A percentile compares a stretch with the other conserved stretches of the same genome.
Conservation (phyloP, 2,797 vertebrate genomes). For the Cichlasoma orientale region DNA sequence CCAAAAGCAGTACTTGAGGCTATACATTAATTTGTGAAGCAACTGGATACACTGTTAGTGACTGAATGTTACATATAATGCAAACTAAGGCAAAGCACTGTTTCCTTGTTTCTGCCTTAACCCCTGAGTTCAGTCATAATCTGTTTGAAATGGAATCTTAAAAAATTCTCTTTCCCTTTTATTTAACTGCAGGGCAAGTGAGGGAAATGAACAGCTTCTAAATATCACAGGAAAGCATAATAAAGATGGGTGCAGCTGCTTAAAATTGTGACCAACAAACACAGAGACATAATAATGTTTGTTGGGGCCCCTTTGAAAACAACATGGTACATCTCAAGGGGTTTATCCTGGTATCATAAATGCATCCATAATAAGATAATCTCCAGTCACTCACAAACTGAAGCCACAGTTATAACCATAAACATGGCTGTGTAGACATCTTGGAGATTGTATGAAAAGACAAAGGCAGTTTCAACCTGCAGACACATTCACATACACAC, state of each 20-base stretch:
- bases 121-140: neutral
- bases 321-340: neutral
- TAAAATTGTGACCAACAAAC: neutral
- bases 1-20: neutral
- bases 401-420: slow-evolving; percentile 30
- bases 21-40: neutral
- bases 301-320: neutral
- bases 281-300: neutral
- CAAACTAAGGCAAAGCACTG: neutral
- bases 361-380: neutral
- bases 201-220: neutral
- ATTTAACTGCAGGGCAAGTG: neutral
- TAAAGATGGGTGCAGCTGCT: neutral
- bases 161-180: neutral
- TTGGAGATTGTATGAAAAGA: slow-evolving; percentile 69
- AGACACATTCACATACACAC: slow-evolving; percentile 18
- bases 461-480: slow-evolving; percentile 49
- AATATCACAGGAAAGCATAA: neutral
- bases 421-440: slow-evolving; percentile 51
- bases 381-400: neutral
- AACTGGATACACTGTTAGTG: neutral
- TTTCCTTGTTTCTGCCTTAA: neutral
- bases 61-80: neutral
- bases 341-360: no score
- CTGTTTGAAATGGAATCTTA: neutral